A percentile compares a stretch with the other conserved stretches of the same genome.
Conservation (phyloP, 2,888 invertebrate genomes). For the Microctonus hyperodae region DNA sequence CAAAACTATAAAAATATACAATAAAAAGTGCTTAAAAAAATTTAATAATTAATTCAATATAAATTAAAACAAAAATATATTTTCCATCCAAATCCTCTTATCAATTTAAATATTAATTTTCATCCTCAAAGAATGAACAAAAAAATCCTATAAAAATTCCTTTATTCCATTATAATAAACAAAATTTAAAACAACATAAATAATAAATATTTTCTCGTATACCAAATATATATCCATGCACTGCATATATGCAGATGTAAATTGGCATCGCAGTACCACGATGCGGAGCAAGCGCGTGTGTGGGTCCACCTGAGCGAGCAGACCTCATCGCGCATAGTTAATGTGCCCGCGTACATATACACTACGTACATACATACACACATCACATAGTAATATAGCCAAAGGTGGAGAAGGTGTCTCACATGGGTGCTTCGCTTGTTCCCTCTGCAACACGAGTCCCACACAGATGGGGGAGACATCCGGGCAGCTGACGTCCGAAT, state of each 20-base stretch:
- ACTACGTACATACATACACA: neutral
- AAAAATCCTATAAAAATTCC: too few species aligned
- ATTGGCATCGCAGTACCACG: slow-evolving; percentile 13
- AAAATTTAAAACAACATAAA: too few species aligned
- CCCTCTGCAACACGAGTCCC: slow-evolving; percentile 53
- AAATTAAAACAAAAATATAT: too few species aligned
- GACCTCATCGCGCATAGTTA: slow-evolving; percentile 17
- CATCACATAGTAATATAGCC: neutral
- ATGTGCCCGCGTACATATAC: slow-evolving; percentile 20
- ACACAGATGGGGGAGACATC: slow-evolving; percentile 63
- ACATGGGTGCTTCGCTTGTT: slow-evolving; percentile 61
- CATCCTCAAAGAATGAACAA: too few species aligned
- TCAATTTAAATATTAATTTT: too few species aligned
- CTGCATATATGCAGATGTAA: neutral
- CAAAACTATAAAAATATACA: too few species aligned
- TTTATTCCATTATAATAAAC: too few species aligned
- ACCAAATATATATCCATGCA: too few species aligned
- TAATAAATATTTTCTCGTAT: too few species aligned
- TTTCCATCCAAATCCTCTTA: too few species aligned
- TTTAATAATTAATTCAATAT: too few species aligned
- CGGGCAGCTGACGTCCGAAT: slow-evolving; percentile 63
- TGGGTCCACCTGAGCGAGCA: slow-evolving; percentile 57
- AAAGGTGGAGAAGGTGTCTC: slow-evolving; percentile 58
- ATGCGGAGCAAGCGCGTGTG: slow-evolving; percentile 46
- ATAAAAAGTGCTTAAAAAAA: too few species aligned